A percentile compares a stretch with the other conserved stretches of the same genome.
Conservation (phyloP, 30 jellyfish, hydroid and myxozoan species). For the Cassiopea andromeda region DNA sequence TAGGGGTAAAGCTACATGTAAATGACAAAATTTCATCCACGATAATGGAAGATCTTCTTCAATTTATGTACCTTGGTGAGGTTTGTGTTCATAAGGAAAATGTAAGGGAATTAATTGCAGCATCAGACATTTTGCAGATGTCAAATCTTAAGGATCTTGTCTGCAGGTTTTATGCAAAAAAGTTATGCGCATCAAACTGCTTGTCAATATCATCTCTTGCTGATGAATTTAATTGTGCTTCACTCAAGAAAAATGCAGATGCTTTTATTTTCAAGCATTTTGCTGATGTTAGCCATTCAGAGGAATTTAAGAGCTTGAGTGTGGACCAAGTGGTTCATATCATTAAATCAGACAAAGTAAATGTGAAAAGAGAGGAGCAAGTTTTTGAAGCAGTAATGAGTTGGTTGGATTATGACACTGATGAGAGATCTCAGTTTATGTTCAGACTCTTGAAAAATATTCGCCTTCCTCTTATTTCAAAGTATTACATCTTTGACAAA, state of each 20-base stretch:
- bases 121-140: conserved; percentile 89
- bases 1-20: conserved; percentile 60
- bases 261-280: conserved; percentile 73
- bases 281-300: conserved; percentile 87
- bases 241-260: conserved; percentile 90
- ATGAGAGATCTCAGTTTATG: conserved; percentile 40
- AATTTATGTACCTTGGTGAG: conserved; percentile 92
- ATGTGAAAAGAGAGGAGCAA: conserved; percentile 81
- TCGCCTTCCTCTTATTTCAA: conserved; percentile 75
- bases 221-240: conserved; percentile 86
- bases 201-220: conserved; percentile 95
- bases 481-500: conserved; percentile 87
- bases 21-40: conserved; percentile 29
- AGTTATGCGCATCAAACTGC: conserved; percentile 91
- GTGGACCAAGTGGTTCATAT: conserved; percentile 79
- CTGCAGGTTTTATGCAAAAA: conserved; percentile 92
- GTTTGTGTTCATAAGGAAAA: conserved; percentile 91
- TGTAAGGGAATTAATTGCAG: conserved; percentile 86
- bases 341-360: conserved; percentile 66
- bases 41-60: conserved; percentile 90
- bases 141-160: conserved; percentile 84
- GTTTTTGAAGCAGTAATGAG: conserved; percentile 83
- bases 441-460: conserved; percentile 69
- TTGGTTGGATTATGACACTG: conserved; percentile 79
- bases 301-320: conserved; percentile 78